Base-by-base conservation (phyloP, 2,113 vertebrate genomes). In the Platichthys stellatus region DNA sequence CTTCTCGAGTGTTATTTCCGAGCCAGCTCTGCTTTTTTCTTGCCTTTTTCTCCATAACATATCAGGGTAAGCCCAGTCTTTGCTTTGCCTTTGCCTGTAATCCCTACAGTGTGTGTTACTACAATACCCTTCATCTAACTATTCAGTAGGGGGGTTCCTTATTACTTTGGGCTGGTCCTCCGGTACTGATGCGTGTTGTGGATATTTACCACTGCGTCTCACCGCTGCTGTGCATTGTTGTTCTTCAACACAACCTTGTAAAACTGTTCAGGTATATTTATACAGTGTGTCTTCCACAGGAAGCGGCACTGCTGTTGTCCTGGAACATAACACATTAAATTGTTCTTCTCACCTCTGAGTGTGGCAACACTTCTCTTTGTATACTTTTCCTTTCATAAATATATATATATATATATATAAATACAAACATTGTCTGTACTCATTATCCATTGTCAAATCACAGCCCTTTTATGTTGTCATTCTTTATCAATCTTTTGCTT, bases 191-290 rank as follows among this genome's bases (percentile, higher is more conserved):
- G 67, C 75, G 83, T 81, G 86, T 82, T 85, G 82, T 80, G 75
- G 73, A 83, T 88, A 85, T 89, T 89, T 83, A 87, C 80, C 58
- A 12, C 86, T 43, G 74, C 17, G 47, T 63, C 45, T 69, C 3
- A 2, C 71, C 65, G 82, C 74, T 69, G 60, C 80, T 54, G 53
- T 17, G 10, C 53, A 74, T 78, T 79, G 75, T 76, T 83, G 69
- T 85, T 86, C 75, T 63, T 74, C 72, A 63, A 64, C 66, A 69
- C 84, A 66, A 65, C 78, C 69, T 85, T 88, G 83, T 90, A 83
- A 90, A 89, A 88, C 69, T 87, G 74, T 62, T 87, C 70, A 84
- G 78, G 76, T 83, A 76, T 90, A 78, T 89, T 89, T 90, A 86
- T 78, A 72, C 75, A 77, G 54, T 70, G 76, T 81, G 77, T 85